Percentiles rank a stretch among this genome's conserved stretches.
Evolutionary conservation across 2,888 invertebrate species (phyloP).

Genomic region (Zygothrica quintamaculata): DNA sequence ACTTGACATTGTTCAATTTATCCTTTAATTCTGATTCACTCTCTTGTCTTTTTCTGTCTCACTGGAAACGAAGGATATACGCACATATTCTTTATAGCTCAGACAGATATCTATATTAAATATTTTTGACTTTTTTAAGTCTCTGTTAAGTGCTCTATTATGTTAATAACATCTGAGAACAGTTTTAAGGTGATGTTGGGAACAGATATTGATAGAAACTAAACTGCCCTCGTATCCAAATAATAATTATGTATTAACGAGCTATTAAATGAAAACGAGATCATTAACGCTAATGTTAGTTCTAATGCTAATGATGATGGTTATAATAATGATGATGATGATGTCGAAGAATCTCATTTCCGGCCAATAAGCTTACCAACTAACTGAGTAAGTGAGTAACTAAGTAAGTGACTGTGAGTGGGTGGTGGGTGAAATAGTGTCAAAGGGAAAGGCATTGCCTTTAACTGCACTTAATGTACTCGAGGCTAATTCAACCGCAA

Average conservation of each 20-base stretch:
- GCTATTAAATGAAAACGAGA: constrained; percentile 11
- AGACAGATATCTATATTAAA: no score
- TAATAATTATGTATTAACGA: constrained; percentile 10
- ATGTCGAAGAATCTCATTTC: constrained; percentile 48
- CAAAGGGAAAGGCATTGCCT: constrained; percentile 2
- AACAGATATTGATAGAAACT: not conserved
- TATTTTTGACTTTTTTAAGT: no score
- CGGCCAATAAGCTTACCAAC: constrained; percentile 44
- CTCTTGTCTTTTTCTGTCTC: no score
- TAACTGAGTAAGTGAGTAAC: constrained; percentile 13
- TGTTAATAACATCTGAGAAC: no score
- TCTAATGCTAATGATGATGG: constrained; percentile 21
- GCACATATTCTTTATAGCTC: no score
- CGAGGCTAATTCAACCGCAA: constrained; percentile 55
- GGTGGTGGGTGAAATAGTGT: constrained; percentile 6
- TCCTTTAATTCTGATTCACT: no score
- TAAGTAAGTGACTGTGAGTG: constrained; percentile 18
- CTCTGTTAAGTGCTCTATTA: no score
- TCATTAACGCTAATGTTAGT: constrained; percentile 35
- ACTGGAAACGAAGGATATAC: no score
- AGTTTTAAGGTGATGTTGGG: not conserved
- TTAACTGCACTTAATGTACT: constrained; percentile 44
- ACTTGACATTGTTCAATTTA: constrained; percentile 1
- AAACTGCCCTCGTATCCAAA: constrained; percentile 2
- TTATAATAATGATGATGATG: constrained; percentile 22